These are phyloP conservation scores for Musca domestica DNA, from an alignment of 1,140 invertebrate genomes.

Conservation along the genomic window DNA sequence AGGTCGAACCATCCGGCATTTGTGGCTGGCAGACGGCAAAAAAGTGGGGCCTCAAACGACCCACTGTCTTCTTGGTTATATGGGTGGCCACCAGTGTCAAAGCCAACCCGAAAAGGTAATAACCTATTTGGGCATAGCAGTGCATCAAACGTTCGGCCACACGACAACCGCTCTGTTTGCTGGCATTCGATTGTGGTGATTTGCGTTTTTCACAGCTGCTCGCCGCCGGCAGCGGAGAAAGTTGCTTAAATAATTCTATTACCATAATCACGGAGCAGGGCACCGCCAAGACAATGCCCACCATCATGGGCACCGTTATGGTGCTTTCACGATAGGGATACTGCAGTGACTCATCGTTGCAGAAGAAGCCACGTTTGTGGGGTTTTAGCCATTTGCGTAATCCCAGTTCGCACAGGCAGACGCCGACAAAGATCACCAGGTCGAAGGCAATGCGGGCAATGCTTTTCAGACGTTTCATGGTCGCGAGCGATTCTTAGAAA, in stretches of 20 bases:
- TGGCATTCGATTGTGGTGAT: background rate
- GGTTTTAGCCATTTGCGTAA: constrained; percentile 58
- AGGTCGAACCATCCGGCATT: constrained; percentile 56
- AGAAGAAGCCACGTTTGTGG: constrained; percentile 90
- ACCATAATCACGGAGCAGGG: constrained; percentile 39
- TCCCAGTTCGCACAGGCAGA: constrained; percentile 32
- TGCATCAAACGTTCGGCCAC: constrained; percentile 64
- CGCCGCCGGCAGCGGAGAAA: constrained; percentile 25
- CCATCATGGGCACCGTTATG: constrained; percentile 53
- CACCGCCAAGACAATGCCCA: constrained; percentile 30
- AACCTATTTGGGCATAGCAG: constrained; percentile 68
- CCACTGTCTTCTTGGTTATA: constrained; percentile 86
- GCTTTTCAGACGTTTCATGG: constrained; percentile 8
- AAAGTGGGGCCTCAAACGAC: constrained; percentile 89
- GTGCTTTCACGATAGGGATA: constrained; percentile 79
- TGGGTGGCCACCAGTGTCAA: constrained; percentile 80
- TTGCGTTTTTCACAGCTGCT: background rate
- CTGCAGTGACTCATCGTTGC: constrained; percentile 87
- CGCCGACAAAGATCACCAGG: constrained; percentile 37
- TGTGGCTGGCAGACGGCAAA: constrained; percentile 69
- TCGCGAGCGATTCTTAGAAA: no score
- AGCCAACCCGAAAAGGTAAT: constrained; percentile 82
- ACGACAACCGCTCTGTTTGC: constrained; percentile 28
- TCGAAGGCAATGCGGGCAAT: constrained; percentile 31
- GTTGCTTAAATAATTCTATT: constrained; percentile 46